A percentile compares a stretch with the other conserved stretches of the same genome.
phyloP scores from a whole-genome alignment of 2,888 invertebrate species.

The Pegoplata infirma region DNA sequence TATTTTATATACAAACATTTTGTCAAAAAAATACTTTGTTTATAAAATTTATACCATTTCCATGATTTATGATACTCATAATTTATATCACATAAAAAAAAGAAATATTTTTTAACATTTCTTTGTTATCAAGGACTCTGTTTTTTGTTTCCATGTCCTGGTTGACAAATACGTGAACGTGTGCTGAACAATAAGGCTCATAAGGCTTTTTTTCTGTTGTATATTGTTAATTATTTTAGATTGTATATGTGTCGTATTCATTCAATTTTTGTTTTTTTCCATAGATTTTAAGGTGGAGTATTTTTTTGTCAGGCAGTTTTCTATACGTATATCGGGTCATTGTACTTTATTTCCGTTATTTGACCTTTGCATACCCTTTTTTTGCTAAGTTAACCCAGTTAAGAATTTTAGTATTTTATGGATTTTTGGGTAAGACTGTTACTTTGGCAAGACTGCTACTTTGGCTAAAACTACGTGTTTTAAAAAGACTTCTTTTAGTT shows the following conservation, averaged over 20 bases:
- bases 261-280: not conserved
- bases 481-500: too few species aligned
- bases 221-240: not conserved
- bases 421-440: too few species aligned
- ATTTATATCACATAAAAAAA: not conserved
- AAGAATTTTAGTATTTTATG: not conserved
- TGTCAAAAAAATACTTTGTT: not conserved
- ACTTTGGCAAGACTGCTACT: too few species aligned
- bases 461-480: too few species aligned
- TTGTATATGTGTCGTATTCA: not conserved
- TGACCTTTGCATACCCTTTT: slow-evolving; percentile 31
- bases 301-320: not conserved
- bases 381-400: not conserved
- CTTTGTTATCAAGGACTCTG: not conserved
- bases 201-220: not conserved
- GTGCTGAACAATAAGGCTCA: not conserved
- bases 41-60: slow-evolving; percentile 10
- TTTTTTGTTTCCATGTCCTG: not conserved
- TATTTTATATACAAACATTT: not conserved
- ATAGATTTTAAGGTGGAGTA: not conserved
- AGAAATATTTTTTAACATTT: too few species aligned
- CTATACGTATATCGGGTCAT: slow-evolving; percentile 8
- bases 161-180: not conserved
- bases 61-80: slow-evolving; percentile 22
- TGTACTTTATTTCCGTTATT: slow-evolving; percentile 17